A percentile compares a stretch with the other conserved stretches of the same genome.
These are phyloP conservation scores for Brenthis hecate DNA, from an alignment of 2,888 invertebrate species.

Conservation along the genomic window DNA sequence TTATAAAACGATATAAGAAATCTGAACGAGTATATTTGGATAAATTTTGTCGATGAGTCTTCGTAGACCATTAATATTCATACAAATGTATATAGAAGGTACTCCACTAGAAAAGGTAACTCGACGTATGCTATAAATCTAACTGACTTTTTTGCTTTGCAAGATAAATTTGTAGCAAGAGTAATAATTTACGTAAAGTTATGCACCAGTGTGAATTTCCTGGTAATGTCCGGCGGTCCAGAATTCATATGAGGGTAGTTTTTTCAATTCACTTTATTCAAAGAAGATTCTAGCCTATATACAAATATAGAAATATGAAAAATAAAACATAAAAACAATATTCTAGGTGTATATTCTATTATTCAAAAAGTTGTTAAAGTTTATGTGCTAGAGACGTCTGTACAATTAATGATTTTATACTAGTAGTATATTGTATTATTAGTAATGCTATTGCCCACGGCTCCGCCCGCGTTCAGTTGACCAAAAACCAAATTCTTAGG, in stretches of 20 bases:
- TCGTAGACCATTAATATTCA: conserved; percentile 36
- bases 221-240: conserved; percentile 29
- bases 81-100: conserved; percentile 26
- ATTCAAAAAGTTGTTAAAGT: too few relatives aligned
- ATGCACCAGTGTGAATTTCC: conserved; percentile 35
- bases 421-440: too few relatives aligned
- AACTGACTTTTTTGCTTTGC: conserved; percentile 34
- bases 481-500: too few relatives aligned
- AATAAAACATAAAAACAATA: not conserved
- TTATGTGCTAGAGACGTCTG: too few relatives aligned
- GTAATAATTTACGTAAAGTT: conserved; percentile 40
- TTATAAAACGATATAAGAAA: conserved; percentile 7
- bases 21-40: conserved; percentile 21
- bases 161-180: conserved; percentile 34
- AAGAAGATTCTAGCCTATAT: not conserved
- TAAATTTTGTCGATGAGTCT: conserved; percentile 25
- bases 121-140: conserved; percentile 39
- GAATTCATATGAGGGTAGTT: conserved; percentile 5
- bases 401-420: too few relatives aligned
- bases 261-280: conserved; percentile 10
- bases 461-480: too few relatives aligned
- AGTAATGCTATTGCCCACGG: too few relatives aligned
- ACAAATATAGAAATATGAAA: not conserved
- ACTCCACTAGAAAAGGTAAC: conserved; percentile 30
- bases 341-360: too few relatives aligned